These are phyloP conservation scores for Coremacera marginata DNA, from an alignment of 2,888 invertebrate genomes.

Conservation along the genomic window DNA sequence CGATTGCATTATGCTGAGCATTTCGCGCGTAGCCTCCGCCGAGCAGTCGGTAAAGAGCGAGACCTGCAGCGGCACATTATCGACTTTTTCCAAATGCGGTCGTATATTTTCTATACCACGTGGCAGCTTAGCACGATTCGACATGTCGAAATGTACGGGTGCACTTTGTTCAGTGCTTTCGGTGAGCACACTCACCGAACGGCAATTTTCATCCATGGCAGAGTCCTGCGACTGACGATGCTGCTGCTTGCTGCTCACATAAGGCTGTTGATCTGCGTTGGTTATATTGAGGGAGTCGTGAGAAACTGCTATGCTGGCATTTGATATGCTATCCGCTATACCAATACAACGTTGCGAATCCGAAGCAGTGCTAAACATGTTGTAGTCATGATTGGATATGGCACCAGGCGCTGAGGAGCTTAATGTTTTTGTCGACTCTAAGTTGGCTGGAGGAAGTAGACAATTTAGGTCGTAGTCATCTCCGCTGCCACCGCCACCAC, in stretches of 20 bases:
- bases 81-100: slow-evolving; percentile 93
- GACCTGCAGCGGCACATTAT: slow-evolving; percentile 97
- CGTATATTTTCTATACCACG: slow-evolving; percentile 97
- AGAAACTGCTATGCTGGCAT: slow-evolving; percentile 52
- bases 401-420: slow-evolving; percentile 91
- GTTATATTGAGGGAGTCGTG: slow-evolving; percentile 49
- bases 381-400: slow-evolving; percentile 71
- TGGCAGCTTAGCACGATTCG: slow-evolving; percentile 93
- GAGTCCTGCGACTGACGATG: slow-evolving; percentile 73
- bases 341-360: slow-evolving; percentile 36
- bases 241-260: slow-evolving; percentile 42
- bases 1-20: slow-evolving; percentile 95
- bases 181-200: slow-evolving; percentile 86
- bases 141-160: slow-evolving; percentile 92
- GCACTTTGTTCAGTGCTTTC: slow-evolving; percentile 93
- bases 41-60: slow-evolving; percentile 98
- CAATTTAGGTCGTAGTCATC: slow-evolving; percentile 59
- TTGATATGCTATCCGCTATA: slow-evolving; percentile 40
- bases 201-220: slow-evolving; percentile 76
- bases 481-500: slow-evolving; percentile 48
- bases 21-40: slow-evolving; percentile 88
- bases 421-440: slow-evolving; percentile 79
- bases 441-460: slow-evolving; percentile 68
- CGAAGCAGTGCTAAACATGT: slow-evolving; percentile 49
- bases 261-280: slow-evolving; percentile 16